These are phyloP conservation scores for Synaphobranchus kaupii DNA, from an alignment of 2,797 vertebrate genomes.

Conservation along the genomic window DNA sequence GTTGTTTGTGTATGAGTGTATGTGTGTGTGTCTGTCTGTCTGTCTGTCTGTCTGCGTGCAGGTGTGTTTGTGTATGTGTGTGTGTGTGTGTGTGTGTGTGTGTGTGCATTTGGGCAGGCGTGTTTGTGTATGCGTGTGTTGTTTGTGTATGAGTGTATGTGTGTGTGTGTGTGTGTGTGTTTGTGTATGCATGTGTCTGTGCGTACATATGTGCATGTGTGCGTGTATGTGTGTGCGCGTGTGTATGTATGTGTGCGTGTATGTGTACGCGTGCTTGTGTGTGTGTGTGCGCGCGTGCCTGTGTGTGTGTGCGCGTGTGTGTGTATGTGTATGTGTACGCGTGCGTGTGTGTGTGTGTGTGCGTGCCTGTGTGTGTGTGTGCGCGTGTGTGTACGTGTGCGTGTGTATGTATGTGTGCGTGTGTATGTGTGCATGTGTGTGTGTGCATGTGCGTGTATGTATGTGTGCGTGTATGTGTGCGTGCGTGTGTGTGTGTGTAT, in stretches of 20 bases:
- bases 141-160: conserved; percentile 22
- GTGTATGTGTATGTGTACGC: neutral
- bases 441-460: conserved; percentile 29
- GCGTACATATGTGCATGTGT: conserved; percentile 10
- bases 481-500: too few relatives aligned
- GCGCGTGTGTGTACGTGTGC: neutral
- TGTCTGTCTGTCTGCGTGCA: conserved; percentile 46
- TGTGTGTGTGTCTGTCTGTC: conserved; percentile 31
- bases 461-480: conserved; percentile 41
- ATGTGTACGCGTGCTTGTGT: neutral
- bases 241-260: neutral
- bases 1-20: neutral
- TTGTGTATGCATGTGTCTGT: conserved; percentile 37
- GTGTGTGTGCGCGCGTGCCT: neutral
- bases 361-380: neutral
- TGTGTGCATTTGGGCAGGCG: conserved; percentile 34
- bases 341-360: neutral
- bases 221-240: neutral
- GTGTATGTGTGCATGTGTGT: conserved; percentile 40
- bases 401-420: conserved; percentile 32
- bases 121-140: conserved; percentile 42
- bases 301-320: neutral
- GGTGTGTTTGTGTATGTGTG: conserved; percentile 37
- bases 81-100: conserved; percentile 44
- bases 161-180: too few relatives aligned